Conservation (phyloP, 1,140 invertebrate species). For the Dendroctonus valens region DNA sequence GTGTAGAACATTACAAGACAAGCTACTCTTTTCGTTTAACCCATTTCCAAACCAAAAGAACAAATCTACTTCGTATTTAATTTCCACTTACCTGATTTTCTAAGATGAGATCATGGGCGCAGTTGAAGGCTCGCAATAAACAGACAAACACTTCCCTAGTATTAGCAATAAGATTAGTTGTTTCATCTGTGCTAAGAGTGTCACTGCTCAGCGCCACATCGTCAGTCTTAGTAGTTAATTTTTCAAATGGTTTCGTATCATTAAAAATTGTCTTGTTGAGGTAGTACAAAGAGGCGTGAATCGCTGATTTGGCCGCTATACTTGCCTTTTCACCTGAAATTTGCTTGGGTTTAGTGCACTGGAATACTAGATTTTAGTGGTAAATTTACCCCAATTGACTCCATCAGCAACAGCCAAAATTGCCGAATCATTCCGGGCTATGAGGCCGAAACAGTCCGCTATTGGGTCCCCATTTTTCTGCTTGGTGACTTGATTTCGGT, state of each 20-base stretch:
- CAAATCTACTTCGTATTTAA: background rate
- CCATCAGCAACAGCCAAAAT: slow-evolving; percentile 87
- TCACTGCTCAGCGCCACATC: slow-evolving; percentile 24
- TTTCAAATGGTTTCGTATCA: slow-evolving; percentile 48
- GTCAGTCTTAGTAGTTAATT: slow-evolving; percentile 41
- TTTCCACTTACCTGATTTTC: slow-evolving; percentile 63
- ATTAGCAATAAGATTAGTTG: slow-evolving; percentile 41
- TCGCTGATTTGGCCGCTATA: slow-evolving; percentile 83
- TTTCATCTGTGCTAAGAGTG: slow-evolving; percentile 20
- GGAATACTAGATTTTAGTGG: background rate
- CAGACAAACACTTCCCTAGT: slow-evolving; percentile 66
- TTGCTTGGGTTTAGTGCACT: background rate
- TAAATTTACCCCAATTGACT: slow-evolving; percentile 83
- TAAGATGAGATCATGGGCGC: slow-evolving; percentile 83
- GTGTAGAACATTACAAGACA: too few species aligned
- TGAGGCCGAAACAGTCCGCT: slow-evolving; percentile 86
- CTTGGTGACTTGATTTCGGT: slow-evolving; percentile 74
- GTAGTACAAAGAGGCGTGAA: slow-evolving; percentile 84
- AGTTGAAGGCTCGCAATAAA: slow-evolving; percentile 80
- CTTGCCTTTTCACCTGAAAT: slow-evolving; percentile 72
- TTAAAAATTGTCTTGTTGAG: slow-evolving; percentile 75
- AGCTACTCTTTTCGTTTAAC: too few species aligned
- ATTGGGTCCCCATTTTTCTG: slow-evolving; percentile 82
- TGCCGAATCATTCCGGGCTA: slow-evolving; percentile 75
- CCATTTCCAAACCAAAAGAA: background rate